phyloP scores from a whole-genome alignment of 2,888 invertebrate genomes.

The Macaria notata region DNA sequence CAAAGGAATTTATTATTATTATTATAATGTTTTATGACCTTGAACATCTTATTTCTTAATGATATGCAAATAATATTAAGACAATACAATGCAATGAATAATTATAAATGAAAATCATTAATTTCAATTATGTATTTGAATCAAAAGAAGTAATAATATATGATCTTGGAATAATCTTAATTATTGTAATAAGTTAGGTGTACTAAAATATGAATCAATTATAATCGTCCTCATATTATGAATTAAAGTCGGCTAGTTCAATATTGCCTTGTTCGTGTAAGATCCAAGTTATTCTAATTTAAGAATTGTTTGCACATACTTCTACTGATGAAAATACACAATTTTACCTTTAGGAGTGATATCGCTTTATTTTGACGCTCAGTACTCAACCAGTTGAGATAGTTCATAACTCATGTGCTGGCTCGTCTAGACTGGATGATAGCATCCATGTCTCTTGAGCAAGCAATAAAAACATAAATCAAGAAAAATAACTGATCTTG shows the following conservation, averaged over 20 bases:
- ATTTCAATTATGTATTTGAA: not conserved
- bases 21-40: too few species aligned
- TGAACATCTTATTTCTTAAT: too few species aligned
- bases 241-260: constrained; percentile 16
- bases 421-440: too few species aligned
- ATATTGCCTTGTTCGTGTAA: constrained; percentile 20
- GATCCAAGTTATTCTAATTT: constrained; percentile 3
- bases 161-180: not conserved
- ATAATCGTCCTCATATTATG: constrained; percentile 8
- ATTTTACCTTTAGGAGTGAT: too few species aligned
- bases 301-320: constrained; percentile 13
- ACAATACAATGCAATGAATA: constrained; percentile 6
- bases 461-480: too few species aligned
- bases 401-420: too few species aligned
- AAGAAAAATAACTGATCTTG: too few species aligned
- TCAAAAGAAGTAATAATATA: not conserved
- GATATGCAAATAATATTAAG: not conserved
- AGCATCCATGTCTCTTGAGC: too few species aligned
- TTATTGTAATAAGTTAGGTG: not conserved
- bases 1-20: too few species aligned
- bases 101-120: not conserved
- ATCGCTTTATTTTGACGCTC: too few species aligned
- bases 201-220: constrained; percentile 1
- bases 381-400: too few species aligned
- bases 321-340: too few species aligned